Evolutionary conservation across 2,888 invertebrate genomes (phyloP), one percentile per base, ranked within the genome.

Genomic region (Ormyrus labotus): DNA sequence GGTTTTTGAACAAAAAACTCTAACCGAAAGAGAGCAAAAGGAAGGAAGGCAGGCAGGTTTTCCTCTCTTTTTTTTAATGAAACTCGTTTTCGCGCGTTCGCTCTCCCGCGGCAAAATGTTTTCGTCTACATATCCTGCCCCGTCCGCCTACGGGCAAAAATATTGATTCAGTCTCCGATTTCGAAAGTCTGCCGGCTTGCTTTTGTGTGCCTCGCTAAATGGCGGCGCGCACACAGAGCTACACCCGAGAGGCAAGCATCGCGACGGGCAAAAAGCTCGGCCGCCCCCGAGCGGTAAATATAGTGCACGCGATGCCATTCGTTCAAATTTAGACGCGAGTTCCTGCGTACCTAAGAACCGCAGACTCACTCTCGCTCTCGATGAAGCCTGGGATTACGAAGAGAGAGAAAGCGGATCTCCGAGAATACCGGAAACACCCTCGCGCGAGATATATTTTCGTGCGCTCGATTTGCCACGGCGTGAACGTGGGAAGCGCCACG

Each of bases 101-200:
- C 34, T 34, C 34, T 34, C 34, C 34, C 34, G 34, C 34, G 34
- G 34, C 34, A 34, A 34, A 34, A 34, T 34, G 34, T 4, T 34
- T 34, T 34, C 34, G 34, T 34, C 34, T 34, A 34, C 34, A 34
- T 34, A 34, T 34, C 34, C 34, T 34, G 34, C 34, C n/a, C 13
- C 13, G 11, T 53, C 10, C 13, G n/a, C 55, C n/a, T 6, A 64
- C 34, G 55, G 53, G 10, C 53, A 34, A n/a, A 53, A 55, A 55
- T 48, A 76, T 76, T 48, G 76, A 76, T 69, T 69, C 53, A 47
- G 63, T 69, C 63, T 63, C 53, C 45, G n/a, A 72, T 72, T 61
- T 72, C 51, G 50, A 61, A 34, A 71, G 34, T 68, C 34, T 10
- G n/a, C 34, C n/a, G 34, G 6, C 6, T 34, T 10, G 13, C 58